These are phyloP conservation scores for Caenorhabditis sp. DNA, from an alignment of 2,888 invertebrate genomes.

Conservation along the genomic window DNA sequence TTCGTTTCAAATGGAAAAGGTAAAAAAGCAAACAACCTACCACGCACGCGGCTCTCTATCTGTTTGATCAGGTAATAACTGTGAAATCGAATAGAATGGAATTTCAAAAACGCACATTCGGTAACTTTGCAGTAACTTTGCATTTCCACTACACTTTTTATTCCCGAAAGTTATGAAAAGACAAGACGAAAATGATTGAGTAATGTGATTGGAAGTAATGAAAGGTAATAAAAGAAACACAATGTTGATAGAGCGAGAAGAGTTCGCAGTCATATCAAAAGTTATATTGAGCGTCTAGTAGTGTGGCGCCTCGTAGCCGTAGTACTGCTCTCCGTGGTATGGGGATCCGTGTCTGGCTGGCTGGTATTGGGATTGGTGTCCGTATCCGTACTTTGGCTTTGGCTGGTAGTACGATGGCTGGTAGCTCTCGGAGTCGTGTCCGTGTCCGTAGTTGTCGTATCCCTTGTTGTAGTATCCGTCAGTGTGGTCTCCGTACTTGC, in stretches of 20 bases:
- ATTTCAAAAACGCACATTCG: too few species aligned
- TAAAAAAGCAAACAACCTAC: constrained; percentile 1
- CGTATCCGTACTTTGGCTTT: constrained; percentile 65
- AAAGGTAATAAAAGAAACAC: constrained; percentile 20
- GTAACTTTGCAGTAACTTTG: too few species aligned
- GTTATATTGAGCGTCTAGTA: constrained; percentile 29
- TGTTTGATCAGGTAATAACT: constrained; percentile 6
- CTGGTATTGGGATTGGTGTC: constrained; percentile 47
- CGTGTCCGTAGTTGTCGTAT: constrained; percentile 69
- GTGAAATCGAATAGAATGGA: too few species aligned
- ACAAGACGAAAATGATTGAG: too few species aligned
- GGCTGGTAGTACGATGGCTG: constrained; percentile 68
- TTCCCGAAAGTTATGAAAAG: constrained; percentile 46
- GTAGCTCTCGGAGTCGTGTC: constrained; percentile 68
- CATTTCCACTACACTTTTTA: constrained; percentile 54
- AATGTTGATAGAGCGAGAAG: constrained; percentile 36
- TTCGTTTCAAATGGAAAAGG: neutral
- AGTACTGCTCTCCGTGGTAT: constrained; percentile 63
- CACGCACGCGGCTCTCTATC: neutral
- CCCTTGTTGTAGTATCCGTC: constrained; percentile 73
- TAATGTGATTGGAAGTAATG: too few species aligned
- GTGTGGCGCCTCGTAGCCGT: constrained; percentile 64
- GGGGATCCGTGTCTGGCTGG: constrained; percentile 45
- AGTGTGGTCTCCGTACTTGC: constrained; percentile 65
- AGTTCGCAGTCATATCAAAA: constrained; percentile 51